Evolutionary conservation across 2,113 vertebrate genomes (phyloP).

Genomic region (Poecile atricapillus): DNA sequence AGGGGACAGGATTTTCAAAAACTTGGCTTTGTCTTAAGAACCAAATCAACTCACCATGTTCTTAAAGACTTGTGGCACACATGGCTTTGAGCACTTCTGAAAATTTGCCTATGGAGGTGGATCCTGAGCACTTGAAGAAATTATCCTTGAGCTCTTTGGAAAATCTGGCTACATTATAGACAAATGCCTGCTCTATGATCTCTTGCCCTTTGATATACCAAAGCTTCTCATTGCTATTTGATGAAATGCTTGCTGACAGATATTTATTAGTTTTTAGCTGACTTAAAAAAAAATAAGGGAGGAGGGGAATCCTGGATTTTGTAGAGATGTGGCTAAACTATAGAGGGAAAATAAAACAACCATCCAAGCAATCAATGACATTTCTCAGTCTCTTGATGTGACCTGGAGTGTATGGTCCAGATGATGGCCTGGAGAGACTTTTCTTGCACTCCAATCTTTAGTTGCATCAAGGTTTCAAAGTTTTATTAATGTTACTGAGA

Average conservation of each 20-base stretch:
- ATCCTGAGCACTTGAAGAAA: not conserved
- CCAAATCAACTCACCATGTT: not conserved
- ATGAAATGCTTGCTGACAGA: conserved; percentile 9
- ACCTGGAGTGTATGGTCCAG: not conserved
- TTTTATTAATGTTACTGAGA: not conserved
- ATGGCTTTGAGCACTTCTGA: conserved; percentile 21
- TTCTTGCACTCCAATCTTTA: fast-evolving
- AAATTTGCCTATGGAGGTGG: conserved; percentile 21
- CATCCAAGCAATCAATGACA: not conserved
- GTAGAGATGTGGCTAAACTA: not conserved
- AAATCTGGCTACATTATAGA: conserved; percentile 48
- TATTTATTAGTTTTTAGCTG: not conserved
- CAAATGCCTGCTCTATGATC: conserved; percentile 20
- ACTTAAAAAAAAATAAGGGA: not conserved
- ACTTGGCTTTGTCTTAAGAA: conserved; percentile 6
- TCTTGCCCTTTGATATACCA: conserved; percentile 17
- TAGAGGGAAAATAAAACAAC: not conserved
- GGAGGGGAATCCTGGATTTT: not conserved
- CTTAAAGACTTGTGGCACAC: not conserved
- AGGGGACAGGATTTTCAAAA: conserved; percentile 11
- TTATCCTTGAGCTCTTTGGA: conserved; percentile 20
- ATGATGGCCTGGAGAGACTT: not conserved
- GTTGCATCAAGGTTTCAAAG: not conserved
- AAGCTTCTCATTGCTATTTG: conserved; percentile 6
- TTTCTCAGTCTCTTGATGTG: not conserved